Base-by-base conservation (phyloP, 2,888 invertebrate species). In the Dorcus hopei region DNA sequence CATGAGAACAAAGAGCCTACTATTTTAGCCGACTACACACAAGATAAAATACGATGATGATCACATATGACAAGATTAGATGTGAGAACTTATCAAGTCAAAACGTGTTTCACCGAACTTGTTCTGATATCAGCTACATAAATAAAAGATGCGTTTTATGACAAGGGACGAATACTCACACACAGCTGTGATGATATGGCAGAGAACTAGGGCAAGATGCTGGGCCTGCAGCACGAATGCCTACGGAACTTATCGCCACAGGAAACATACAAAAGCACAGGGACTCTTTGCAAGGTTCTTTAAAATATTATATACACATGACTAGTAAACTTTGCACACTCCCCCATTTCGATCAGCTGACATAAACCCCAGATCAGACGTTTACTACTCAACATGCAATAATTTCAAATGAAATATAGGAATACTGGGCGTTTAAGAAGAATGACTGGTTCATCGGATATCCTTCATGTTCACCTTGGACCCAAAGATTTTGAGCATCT, bases 401-500 rank as follows among this genome's bases (percentile, higher is more conserved):
- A 68, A 67, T 66, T 67, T 67, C 64, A 66, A 68, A 65, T 68
- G 62, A 70, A 68, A 67, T 68, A 66, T 67, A 67, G 57, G 61
- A 63, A 67, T 67, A 65, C 64, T 64, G 59, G 45, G 53, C 43
- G 40, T 51, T 43, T 49, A 57, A 49, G 59, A 59, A 50, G 48
- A 42, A 40, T 11, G 42, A 41, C 40, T 41, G 54, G 61, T 86
- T 94, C 93, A 95, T 93, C 95, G 94, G 80, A 93, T 90, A 80
- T 95, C 95, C 75, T 90, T 90, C 74, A 95, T 91, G 82, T 94
- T 93, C 80, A 89, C 89, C 87, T 93, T 93, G 80, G 94, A 93
- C 71, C 97, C 97, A 81, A 97, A 97, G 74, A 97, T 91, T 81
- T 92, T 90, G 70, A 93, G 89, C 75, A 97, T 87, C 81, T 97